phyloP scores from a whole-genome alignment of 1,140 invertebrate genomes.

The Babylonia areolata region DNA sequence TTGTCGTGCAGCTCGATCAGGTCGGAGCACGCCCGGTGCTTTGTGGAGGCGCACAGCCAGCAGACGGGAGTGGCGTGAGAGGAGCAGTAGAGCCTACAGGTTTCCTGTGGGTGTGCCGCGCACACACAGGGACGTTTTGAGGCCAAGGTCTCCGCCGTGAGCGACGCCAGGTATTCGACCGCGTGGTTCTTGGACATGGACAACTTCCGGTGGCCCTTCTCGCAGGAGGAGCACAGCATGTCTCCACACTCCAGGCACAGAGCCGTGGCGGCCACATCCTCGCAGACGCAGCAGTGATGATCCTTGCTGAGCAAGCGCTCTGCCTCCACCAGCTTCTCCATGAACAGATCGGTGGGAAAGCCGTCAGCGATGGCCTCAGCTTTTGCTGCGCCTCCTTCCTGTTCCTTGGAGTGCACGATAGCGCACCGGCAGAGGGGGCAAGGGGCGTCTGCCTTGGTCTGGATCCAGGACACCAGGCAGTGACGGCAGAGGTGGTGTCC shows the following conservation, averaged over 20 bases:
- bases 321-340: not conserved
- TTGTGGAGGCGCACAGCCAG: not conserved
- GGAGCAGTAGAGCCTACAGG: not conserved
- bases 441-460: not conserved
- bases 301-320: not conserved
- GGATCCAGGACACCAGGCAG: not conserved
- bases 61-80: not conserved
- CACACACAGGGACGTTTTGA: not conserved
- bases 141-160: not conserved
- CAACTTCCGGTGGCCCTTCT: not conserved
- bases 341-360: slow-evolving; percentile 1
- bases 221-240: not conserved
- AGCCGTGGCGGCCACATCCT: not conserved
- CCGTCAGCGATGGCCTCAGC: not conserved
- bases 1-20: not conserved
- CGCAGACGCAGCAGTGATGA: not conserved
- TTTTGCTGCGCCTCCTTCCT: no score
- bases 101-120: not conserved
- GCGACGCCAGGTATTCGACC: not conserved
- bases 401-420: not conserved
- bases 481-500: slow-evolving; percentile 4
- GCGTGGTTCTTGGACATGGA: not conserved
- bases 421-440: not conserved
- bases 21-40: not conserved
- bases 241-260: not conserved